These are phyloP conservation scores for Smutsia gigantea DNA, from an alignment of 2,797 vertebrate genomes.

Conservation along the genomic window DNA sequence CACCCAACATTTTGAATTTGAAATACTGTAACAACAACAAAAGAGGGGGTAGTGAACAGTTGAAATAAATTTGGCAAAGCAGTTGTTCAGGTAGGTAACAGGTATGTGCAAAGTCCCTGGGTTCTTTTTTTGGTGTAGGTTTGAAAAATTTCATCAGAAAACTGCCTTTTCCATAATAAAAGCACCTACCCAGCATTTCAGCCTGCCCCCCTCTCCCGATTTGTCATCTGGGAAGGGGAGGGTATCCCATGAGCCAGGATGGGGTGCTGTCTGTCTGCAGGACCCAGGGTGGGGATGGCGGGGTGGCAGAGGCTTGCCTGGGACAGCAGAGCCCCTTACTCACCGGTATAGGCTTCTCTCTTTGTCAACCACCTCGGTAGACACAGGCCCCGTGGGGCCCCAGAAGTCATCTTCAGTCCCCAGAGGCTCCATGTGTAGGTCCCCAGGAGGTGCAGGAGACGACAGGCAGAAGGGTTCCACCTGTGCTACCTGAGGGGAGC, in stretches of 20 bases:
- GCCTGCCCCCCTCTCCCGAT: fast-evolving
- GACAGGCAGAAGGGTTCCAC: too few relatives aligned
- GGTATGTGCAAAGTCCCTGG: not conserved
- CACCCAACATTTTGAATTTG: not conserved
- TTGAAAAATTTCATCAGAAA: not conserved
- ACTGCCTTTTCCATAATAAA: not conserved
- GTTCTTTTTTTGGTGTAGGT: not conserved
- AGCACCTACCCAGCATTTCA: not conserved
- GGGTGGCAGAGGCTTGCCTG: too few relatives aligned
- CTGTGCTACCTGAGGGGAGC: too few relatives aligned
- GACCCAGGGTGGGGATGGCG: not conserved
- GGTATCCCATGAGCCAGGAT: fast-evolving
- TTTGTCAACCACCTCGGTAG: not conserved
- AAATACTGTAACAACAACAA: not conserved
- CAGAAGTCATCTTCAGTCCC: not conserved
- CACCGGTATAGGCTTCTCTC: not conserved
- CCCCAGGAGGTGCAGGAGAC: fast-evolving
- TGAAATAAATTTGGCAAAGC: not conserved
- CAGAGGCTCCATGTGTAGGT: fast-evolving
- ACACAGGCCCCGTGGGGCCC: conserved; percentile 27
- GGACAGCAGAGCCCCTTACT: not conserved
- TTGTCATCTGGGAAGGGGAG: not conserved
- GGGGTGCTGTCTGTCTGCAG: not conserved
- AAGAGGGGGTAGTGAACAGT: not conserved
- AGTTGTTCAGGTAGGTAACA: fast-evolving